These are phyloP conservation scores for Andrena cerasifolii DNA, from an alignment of 1,140 invertebrate genomes.

Conservation along the genomic window DNA sequence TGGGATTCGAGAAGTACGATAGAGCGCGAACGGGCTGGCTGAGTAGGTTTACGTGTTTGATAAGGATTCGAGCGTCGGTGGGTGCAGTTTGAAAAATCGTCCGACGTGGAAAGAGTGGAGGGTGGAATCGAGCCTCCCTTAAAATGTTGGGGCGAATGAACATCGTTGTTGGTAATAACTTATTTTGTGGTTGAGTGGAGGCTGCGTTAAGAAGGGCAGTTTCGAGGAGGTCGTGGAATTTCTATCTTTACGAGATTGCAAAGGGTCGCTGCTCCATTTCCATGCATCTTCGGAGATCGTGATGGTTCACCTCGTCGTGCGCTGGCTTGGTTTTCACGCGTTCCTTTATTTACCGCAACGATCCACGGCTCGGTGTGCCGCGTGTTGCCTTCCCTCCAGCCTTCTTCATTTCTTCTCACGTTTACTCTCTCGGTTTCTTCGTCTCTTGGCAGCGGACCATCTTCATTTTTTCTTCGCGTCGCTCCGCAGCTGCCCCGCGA, in stretches of 20 bases:
- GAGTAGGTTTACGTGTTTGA: neutral
- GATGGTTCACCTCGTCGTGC: neutral
- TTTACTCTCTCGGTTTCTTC: too few relatives aligned
- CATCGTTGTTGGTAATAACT: too few relatives aligned
- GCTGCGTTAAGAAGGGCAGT: too few relatives aligned
- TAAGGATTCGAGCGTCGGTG: neutral
- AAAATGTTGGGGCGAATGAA: too few relatives aligned
- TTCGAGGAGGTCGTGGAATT: neutral
- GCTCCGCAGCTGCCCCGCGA: too few relatives aligned
- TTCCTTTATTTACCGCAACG: constrained; percentile 7
- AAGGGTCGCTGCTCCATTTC: neutral
- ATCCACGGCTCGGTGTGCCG: neutral
- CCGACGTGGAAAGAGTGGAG: too few relatives aligned
- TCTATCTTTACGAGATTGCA: neutral
- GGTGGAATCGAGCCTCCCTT: too few relatives aligned
- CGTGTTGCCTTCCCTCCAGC: neutral
- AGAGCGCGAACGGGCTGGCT: neutral
- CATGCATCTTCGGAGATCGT: neutral
- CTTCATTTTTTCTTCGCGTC: too few relatives aligned
- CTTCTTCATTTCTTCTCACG: too few relatives aligned
- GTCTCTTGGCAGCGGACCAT: too few relatives aligned
- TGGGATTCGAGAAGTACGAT: neutral
- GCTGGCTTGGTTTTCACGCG: neutral
- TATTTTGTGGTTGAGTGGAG: too few relatives aligned
- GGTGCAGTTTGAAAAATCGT: too few relatives aligned